These are phyloP conservation scores for Chiridota heheva DNA, from an alignment of 35 echinoderm and acorn worm genomes.

Conservation along the genomic window DNA sequence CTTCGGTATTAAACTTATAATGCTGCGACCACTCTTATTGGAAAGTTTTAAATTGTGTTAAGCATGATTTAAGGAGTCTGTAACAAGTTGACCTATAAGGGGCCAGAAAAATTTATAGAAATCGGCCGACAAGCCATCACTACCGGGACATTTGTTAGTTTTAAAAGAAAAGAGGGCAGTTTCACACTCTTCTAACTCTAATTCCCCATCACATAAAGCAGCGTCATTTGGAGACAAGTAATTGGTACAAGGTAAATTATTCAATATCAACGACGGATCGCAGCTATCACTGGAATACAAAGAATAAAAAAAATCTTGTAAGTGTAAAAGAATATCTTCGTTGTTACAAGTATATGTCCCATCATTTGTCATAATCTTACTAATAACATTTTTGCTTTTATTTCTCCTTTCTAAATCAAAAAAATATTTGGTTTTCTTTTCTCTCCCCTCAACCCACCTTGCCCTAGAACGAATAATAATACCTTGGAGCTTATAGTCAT, in stretches of 20 bases:
- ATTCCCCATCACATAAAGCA: constrained; percentile 9
- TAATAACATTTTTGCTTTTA: no score
- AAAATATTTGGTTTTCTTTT: no score
- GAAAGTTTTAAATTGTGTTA: not conserved
- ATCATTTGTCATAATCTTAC: no score
- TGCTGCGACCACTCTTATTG: constrained; percentile 5
- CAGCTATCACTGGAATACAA: not conserved
- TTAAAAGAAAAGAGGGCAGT: constrained; percentile 11
- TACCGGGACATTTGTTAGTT: constrained; percentile 23
- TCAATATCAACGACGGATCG: not conserved
- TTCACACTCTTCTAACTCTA: constrained; percentile 27
- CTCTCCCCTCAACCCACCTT: no score
- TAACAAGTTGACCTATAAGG: constrained; percentile 1
- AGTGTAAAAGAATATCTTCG: no score
- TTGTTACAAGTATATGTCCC: no score
- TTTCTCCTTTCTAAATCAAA: no score
- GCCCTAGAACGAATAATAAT: no score
- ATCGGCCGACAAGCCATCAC: constrained; percentile 29
- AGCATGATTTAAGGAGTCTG: constrained; percentile 17
- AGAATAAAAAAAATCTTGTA: constrained; percentile 5
- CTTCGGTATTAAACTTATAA: constrained; percentile 4
- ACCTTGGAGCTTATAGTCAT: no score
- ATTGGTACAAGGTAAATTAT: not conserved
- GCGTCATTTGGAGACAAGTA: not conserved
- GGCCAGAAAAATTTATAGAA: constrained; percentile 50